Percentiles rank a stretch among this genome's conserved stretches.
phyloP scores from a whole-genome alignment of 2,113 vertebrate species.

The Antigone vipio region DNA sequence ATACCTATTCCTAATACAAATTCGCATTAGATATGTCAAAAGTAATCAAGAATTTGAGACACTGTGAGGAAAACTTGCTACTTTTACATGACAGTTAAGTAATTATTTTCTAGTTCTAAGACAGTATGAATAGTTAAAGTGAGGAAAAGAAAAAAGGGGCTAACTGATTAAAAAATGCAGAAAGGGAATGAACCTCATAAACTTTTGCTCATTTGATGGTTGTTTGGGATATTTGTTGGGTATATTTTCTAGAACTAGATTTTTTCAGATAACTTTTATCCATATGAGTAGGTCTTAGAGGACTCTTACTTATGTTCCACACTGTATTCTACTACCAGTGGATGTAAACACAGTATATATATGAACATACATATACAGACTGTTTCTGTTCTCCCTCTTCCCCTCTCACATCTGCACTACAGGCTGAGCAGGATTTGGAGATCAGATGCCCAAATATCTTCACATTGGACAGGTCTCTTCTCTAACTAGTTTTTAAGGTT shows the following conservation, averaged over 20 bases:
- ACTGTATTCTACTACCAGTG: neutral
- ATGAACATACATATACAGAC: fast-evolving
- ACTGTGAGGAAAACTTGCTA: neutral
- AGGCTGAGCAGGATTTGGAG: neutral
- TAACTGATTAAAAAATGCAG: neutral
- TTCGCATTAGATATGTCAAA: neutral
- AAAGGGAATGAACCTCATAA: neutral
- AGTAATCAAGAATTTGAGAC: neutral
- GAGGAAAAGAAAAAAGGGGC: neutral
- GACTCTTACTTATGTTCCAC: neutral
- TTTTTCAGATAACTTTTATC: neutral
- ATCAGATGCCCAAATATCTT: neutral
- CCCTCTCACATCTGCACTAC: neutral
- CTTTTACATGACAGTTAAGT: neutral
- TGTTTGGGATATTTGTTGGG: neutral
- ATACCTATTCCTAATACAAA: neutral
- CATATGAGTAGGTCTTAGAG: neutral
- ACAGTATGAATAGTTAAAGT: neutral
- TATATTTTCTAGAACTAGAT: neutral
- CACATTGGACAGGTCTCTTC: neutral
- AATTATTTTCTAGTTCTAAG: neutral
- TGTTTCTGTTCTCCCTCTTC: neutral
- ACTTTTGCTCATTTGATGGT: neutral
- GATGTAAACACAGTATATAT: neutral
- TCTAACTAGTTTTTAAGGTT: neutral